These are phyloP conservation scores for Drosophila tani DNA, from an alignment of 1,140 invertebrate species.

Conservation along the genomic window DNA sequence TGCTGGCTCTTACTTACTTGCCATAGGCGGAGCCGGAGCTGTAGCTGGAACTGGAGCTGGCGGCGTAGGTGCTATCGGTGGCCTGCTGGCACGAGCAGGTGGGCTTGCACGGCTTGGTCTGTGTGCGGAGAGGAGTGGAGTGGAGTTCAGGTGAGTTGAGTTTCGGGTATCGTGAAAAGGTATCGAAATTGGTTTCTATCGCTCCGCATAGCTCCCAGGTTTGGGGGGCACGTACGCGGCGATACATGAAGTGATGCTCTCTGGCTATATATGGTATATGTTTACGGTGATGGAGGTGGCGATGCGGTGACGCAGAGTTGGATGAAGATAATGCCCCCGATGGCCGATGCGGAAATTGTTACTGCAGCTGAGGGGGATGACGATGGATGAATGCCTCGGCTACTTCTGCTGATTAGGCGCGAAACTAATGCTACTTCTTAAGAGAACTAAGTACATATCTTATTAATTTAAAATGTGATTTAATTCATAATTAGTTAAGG, in stretches of 20 bases:
- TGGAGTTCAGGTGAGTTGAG: conserved; percentile 34
- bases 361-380: conserved; percentile 39
- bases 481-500: not conserved
- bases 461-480: not conserved
- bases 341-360: conserved; percentile 42
- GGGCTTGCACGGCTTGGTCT: conserved; percentile 72
- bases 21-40: conserved; percentile 53
- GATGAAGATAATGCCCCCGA: conserved; percentile 25
- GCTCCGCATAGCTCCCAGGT: conserved; percentile 36
- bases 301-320: conserved; percentile 40
- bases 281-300: conserved; percentile 25
- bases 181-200: conserved; percentile 61
- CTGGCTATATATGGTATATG: not conserved
- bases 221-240: conserved; percentile 63
- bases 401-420: conserved; percentile 9
- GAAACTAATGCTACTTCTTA: conserved; percentile 23
- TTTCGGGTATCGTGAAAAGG: conserved; percentile 45
- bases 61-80: conserved; percentile 61
- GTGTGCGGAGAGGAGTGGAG: conserved; percentile 54
- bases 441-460: not conserved
- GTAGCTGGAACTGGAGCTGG: conserved; percentile 28
- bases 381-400: conserved; percentile 21
- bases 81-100: conserved; percentile 59
- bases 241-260: conserved; percentile 52
- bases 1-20: conserved; percentile 34